Evolutionary conservation across 1,140 invertebrate species (phyloP), one percentile per base, ranked within the genome.

Genomic region (Pogonomyrmex californicus): DNA sequence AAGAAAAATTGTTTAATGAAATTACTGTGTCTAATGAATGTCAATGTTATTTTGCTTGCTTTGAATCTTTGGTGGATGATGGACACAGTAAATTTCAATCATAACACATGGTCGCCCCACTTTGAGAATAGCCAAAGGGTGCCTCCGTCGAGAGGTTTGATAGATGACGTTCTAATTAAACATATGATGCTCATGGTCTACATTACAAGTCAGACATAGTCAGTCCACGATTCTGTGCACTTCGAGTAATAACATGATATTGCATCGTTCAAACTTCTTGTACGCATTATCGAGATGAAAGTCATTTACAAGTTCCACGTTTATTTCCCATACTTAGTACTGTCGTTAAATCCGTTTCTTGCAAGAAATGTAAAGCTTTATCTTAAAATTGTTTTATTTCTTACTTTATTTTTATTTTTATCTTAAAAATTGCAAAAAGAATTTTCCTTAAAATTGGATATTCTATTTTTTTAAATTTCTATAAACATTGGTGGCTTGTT

Each of bases 231-330:
- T 49, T 58, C 14, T 49, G 36, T 49, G 47, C 30, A 83, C 51
- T 88, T 78, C 44, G 58, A 49, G 44, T 89, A 88, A 86, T 88
- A 89, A 62, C 68, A 51, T 71, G 44, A 79, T 62, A 58, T 87
- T 78, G 51, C 33, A 68, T 75, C 75, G 33, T 68, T 73, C 38
- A 23, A 87, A 71, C 49, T 87, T 86, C 77, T 86, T 85, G 86
- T 88, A 73, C 73, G 83, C 90, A 91, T 91, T 83, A 90, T 75
- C 76, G 41, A 78, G 85, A 91, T 90, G 73, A 88, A 89, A 86
- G 79, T 85, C 41, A 54, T 62, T 49, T 62, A 10, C 41, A n/a
- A 77, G 58, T n/a, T 56, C 38, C 56, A 41, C 23, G 5, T 23
- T 23, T 23, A 23, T 23, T 23, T 23, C 4, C 12, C 14, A 66